A percentile compares a stretch with the other conserved stretches of the same genome.
phyloP scores from a whole-genome alignment of 92 coral and sea anemone genomes.

The Epizoanthus scotinus region DNA sequence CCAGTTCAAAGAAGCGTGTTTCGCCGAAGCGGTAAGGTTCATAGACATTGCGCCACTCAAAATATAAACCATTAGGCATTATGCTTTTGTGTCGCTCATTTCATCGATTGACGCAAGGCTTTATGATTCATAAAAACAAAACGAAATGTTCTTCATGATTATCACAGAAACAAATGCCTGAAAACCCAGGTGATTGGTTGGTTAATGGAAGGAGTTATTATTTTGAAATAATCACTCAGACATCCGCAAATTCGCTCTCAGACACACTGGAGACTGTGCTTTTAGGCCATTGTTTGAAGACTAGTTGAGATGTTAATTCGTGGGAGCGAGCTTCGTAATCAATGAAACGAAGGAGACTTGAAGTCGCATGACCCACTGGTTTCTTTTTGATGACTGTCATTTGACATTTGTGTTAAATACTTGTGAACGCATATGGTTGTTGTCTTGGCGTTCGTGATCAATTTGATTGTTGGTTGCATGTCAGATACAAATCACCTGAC shows the following conservation, averaged over 20 bases:
- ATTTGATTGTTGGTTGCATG: not conserved
- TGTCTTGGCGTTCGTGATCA: conserved; percentile 9
- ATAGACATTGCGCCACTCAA: not conserved
- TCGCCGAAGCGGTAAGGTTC: conserved; percentile 71
- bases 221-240: conserved; percentile 38
- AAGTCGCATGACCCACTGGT: conserved; percentile 39
- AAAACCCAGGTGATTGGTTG: not conserved
- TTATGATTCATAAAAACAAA: conserved; percentile 11
- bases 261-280: conserved; percentile 33
- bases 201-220: conserved; percentile 33
- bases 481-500: not conserved
- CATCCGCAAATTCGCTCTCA: conserved; percentile 44
- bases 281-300: conserved; percentile 19
- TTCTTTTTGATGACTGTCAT: not conserved
- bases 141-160: conserved; percentile 20
- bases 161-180: conserved; percentile 9
- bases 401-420: not conserved
- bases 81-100: not conserved
- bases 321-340: conserved; percentile 37
- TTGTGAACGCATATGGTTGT: conserved; percentile 9
- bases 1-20: conserved; percentile 83
- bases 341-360: conserved; percentile 19
- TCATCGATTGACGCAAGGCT: conserved; percentile 13
- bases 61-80: conserved; percentile 6
- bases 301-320: conserved; percentile 6